Evolutionary conservation across 2,888 invertebrate genomes (phyloP).

Genomic region (Teleiodes luculella): DNA sequence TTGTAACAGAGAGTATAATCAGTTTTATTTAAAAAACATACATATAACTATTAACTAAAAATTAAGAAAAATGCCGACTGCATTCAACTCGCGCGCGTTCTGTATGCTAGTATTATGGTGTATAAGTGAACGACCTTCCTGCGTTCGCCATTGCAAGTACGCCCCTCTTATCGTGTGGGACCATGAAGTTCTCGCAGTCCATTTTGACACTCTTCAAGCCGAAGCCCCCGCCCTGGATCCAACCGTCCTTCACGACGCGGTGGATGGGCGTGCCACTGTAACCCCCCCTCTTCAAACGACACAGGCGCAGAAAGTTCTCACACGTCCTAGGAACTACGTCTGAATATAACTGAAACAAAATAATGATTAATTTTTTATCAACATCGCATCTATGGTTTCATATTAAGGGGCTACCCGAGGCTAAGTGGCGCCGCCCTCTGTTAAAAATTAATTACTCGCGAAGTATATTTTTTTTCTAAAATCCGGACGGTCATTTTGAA

Average conservation of each 20-base stretch:
- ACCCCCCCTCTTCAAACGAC: conserved; percentile 62
- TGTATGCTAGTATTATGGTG: not conserved
- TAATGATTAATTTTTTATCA: too few relatives aligned
- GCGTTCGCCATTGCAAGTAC: conserved; percentile 85
- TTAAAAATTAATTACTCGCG: too few relatives aligned
- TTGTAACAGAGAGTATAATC: too few relatives aligned
- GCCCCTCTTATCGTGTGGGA: conserved; percentile 82
- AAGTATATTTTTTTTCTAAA: too few relatives aligned
- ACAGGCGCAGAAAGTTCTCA: conserved; percentile 78
- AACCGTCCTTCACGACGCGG: conserved; percentile 82
- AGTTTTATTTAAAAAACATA: too few relatives aligned
- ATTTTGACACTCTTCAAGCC: conserved; percentile 56
- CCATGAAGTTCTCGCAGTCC: conserved; percentile 82
- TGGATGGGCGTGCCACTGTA: conserved; percentile 80
- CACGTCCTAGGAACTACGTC: conserved; percentile 79
- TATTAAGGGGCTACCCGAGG: too few relatives aligned
- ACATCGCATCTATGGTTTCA: too few relatives aligned
- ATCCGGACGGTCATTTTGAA: too few relatives aligned
- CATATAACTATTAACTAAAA: too few relatives aligned
- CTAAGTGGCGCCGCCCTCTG: too few relatives aligned
- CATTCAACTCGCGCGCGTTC: too few relatives aligned
- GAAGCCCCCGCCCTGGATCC: conserved; percentile 84
- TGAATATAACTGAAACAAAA: conserved; percentile 69
- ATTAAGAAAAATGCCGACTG: not conserved
- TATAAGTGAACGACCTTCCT: conserved; percentile 57